Conservation (phyloP, 2,113 vertebrate genomes). For the Ciconia boyciana region DNA sequence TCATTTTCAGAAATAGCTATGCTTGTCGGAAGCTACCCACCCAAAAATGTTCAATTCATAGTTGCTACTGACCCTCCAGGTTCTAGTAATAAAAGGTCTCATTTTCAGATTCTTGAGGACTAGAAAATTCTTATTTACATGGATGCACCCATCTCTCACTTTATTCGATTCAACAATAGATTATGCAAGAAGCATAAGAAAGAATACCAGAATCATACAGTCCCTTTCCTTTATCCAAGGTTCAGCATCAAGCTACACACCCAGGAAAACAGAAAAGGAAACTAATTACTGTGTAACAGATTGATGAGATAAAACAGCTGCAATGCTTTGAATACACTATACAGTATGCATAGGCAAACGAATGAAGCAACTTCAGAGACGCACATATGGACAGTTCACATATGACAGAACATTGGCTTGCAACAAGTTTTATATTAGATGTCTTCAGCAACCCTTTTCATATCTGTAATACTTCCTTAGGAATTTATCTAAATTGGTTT, state of each 20-base stretch:
- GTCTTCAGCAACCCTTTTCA: neutral
- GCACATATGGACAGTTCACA: conserved; percentile 23
- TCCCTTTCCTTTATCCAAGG: conserved; percentile 24
- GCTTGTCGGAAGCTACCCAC: conserved; percentile 37
- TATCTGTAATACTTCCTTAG: neutral
- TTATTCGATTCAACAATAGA: neutral
- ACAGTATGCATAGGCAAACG: neutral
- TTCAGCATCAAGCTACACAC: conserved; percentile 20
- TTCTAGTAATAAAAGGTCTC: neutral
- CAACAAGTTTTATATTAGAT: neutral
- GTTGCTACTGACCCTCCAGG: conserved; percentile 31
- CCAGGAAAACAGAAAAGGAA: conserved; percentile 35
- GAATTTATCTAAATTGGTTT: neutral
- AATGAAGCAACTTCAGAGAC: neutral
- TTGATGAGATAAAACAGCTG: neutral
- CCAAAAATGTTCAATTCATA: neutral
- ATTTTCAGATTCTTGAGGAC: neutral
- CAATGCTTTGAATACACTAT: neutral
- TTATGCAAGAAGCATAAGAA: neutral
- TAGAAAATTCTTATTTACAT: neutral
- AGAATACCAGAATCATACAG: neutral
- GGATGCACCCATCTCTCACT: neutral
- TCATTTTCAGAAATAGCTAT: conserved; percentile 51
- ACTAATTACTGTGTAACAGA: conserved; percentile 1
- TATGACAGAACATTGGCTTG: neutral